Base-by-base conservation (phyloP, 37 sponge, comb jelly and placozoan species). In the Halichondria panicea region DNA sequence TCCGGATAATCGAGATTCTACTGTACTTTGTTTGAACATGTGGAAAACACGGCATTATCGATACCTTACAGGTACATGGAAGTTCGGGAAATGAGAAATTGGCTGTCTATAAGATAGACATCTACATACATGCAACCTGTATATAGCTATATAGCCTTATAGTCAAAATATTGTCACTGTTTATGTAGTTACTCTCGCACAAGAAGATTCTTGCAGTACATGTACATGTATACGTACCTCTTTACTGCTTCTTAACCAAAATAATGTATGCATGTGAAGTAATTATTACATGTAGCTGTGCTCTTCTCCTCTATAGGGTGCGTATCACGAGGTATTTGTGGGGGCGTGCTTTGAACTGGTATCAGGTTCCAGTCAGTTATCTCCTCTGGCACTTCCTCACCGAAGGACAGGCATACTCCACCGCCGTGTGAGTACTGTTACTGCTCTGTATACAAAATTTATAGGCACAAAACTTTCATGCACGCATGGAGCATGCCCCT, bases 311-410 rank as follows among this genome's bases (percentile, higher is more conserved):
- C 6, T 70, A 36, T 54, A 88, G 89, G 68, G 43, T 28, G 43
- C 60, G 18, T 71, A 82, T 45, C 89, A 88, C 48, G 83, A 88
- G 33, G 54, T n/a, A 34, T 15, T 82, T 59, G 44, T 72, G 18
- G 28, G 50, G 35, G 72, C 67, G 22, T 88, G 89, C 83, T 64
- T 66, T 32, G 64, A 88, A 30, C 27, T 75, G 2, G 52, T 77
- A 1, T 65, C 54, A 25, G 19, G 35, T 7, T 35, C 48, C 33
- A 50, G 54, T 27, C 24, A 5, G 9, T 84, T 37, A 12, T 71
- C 22, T 25, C 43, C 0, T 71, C 85, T 35, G 41, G 22, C 1
- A 11, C 43, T 5, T 35, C 22, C 36, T 84, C 0, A 24, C 28
- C 12, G 77, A 76, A 55, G 42, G 66, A 48, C 58, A 71, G 2